phyloP scores from a whole-genome alignment of 2,888 invertebrate species.

The Nysson spinosus region DNA sequence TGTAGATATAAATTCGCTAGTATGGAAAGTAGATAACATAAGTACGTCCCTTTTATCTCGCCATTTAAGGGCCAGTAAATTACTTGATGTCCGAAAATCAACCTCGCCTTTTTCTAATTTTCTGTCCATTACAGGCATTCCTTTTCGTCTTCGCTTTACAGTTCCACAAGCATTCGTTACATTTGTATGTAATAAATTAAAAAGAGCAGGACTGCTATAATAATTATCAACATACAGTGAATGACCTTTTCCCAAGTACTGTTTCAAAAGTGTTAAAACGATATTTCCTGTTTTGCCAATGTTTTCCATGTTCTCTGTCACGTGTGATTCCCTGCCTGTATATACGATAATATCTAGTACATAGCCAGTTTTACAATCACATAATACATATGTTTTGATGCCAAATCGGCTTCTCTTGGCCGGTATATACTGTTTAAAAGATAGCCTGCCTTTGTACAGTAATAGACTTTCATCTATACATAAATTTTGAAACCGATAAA shows the following conservation, averaged over 20 bases:
- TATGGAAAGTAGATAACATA: constrained; percentile 26
- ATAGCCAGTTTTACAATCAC: constrained; percentile 17
- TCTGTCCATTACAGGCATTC: constrained; percentile 19
- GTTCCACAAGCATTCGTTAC: constrained; percentile 19
- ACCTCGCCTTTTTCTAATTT: constrained; percentile 30
- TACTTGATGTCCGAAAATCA: constrained; percentile 10
- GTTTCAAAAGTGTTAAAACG: constrained; percentile 19
- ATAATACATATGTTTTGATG: constrained; percentile 23
- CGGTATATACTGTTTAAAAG: constrained; percentile 23
- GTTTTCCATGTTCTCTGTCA: constrained; percentile 4
- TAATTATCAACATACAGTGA: constrained; percentile 19
- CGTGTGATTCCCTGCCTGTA: constrained; percentile 6
- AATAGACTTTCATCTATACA: constrained; percentile 20
- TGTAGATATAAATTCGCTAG: constrained; percentile 13
- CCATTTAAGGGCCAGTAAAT: constrained; percentile 31
- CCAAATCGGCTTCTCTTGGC: constrained; percentile 20
- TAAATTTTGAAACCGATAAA: constrained; percentile 31
- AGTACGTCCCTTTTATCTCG: constrained; percentile 25
- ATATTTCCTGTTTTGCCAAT: constrained; percentile 27
- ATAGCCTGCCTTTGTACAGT: constrained; percentile 11
- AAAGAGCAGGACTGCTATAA: constrained; percentile 19
- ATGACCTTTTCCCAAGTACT: constrained; percentile 17
- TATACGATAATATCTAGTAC: constrained; percentile 8
- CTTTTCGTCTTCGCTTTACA: constrained; percentile 17
- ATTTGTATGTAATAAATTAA: constrained; percentile 18